These are phyloP conservation scores for Burhinus bistriatus DNA, from an alignment of 2,113 vertebrate genomes.

Conservation along the genomic window DNA sequence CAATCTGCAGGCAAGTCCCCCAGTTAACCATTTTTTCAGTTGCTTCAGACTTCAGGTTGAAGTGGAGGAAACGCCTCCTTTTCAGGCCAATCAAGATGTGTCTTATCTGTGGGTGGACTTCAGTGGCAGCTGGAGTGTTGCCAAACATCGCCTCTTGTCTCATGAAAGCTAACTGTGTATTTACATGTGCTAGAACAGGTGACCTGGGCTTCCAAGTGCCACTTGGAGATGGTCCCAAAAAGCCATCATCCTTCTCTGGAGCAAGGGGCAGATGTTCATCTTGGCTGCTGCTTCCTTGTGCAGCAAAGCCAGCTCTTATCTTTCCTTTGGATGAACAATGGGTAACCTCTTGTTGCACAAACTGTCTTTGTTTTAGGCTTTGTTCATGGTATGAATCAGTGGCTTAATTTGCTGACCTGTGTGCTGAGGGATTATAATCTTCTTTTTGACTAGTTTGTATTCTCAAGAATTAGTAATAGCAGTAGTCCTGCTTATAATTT, in stretches of 20 bases:
- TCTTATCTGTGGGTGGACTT: neutral
- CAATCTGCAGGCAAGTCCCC: neutral
- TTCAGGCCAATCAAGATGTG: neutral
- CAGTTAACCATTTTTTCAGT: neutral
- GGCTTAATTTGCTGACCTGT: neutral
- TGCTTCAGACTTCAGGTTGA: neutral
- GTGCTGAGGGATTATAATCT: neutral
- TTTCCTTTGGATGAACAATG: neutral
- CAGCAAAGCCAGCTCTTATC: neutral
- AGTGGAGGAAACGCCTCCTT: neutral
- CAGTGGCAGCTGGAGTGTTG: neutral
- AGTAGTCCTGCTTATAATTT: neutral
- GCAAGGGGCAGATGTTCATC: neutral
- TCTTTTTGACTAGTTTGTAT: neutral
- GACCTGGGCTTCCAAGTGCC: neutral
- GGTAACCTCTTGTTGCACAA: neutral
- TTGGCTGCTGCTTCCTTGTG: neutral
- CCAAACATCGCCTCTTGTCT: neutral
- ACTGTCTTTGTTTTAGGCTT: fast-evolving
- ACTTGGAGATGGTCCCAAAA: neutral
- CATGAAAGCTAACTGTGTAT: neutral
- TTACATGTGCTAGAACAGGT: neutral
- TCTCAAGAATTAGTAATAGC: neutral
- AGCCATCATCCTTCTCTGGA: neutral
- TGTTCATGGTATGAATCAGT: fast-evolving